Conservation (phyloP, 2,113 vertebrate species). For the Athene noctua region DNA sequence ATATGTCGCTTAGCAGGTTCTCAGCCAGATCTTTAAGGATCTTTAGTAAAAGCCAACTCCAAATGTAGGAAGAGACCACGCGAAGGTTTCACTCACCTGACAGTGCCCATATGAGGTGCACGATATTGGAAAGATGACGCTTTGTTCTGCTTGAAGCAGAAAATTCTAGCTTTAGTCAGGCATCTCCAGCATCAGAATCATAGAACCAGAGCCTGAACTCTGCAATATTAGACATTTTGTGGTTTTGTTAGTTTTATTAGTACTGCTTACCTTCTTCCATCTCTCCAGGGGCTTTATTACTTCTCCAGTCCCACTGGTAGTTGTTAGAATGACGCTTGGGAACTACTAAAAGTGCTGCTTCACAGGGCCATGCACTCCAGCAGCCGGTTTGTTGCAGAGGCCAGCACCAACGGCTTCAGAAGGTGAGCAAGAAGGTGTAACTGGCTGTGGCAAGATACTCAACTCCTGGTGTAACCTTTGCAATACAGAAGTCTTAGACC, state of each 20-base stretch:
- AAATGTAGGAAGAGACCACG: background rate
- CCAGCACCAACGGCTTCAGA: background rate
- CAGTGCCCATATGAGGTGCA: background rate
- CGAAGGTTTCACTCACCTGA: background rate
- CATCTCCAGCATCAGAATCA: background rate
- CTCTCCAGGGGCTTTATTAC: background rate
- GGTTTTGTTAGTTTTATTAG: background rate
- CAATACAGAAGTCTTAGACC: background rate
- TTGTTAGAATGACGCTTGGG: background rate
- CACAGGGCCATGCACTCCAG: background rate
- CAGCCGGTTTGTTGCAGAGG: background rate
- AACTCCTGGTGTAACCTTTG: background rate
- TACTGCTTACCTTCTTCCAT: background rate
- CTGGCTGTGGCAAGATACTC: background rate
- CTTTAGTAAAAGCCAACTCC: background rate
- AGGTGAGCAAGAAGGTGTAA: background rate
- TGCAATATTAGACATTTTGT: too few relatives aligned
- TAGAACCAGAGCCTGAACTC: background rate
- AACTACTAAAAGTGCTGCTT: background rate
- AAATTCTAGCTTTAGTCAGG: background rate
- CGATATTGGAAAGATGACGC: background rate
- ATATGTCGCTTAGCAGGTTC: background rate
- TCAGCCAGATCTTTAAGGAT: background rate
- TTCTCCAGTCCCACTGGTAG: background rate
- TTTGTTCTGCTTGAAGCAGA: background rate